Base-by-base conservation (phyloP, 2,797 vertebrate genomes). In the Gastrophryne carolinensis region DNA sequence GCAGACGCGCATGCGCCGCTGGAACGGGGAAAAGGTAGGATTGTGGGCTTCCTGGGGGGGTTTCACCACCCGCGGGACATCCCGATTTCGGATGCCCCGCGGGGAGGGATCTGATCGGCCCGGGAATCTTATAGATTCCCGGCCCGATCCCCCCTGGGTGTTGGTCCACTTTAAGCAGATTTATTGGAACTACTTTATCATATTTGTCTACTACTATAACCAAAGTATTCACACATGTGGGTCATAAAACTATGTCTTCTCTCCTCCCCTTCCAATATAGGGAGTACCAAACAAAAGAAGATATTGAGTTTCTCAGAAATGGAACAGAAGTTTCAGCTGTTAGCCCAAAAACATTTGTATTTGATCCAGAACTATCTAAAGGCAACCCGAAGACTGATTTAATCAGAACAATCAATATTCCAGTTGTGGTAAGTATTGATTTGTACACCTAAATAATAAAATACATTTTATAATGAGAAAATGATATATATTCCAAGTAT, bases 381-480 rank as follows among this genome's bases (percentile, higher is more conserved):
- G 96, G 96, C 66, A 90, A 95, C 29, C 84, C 91, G 10, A 85
- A 93, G 80, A 86, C 85, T 27, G 94, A 99, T 75, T 83, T 93
- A 70, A 92, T 98, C 74, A 91, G 96, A 82, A 98, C 96, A 0
- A 41, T 95, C 68, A 97, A 97, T 87, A 90, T 99, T 81, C 97
- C 98, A 73, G 92, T 88, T 2, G 41, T 98, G 93, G 98, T 98
- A 86, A 91, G 94, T 84, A 47, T 44, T 44, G 54, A 69, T 47
- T 9, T 10, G 0, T n/a, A n/a, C n/a, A n/a, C n/a, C n/a, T 3
- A 41, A n/a, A 41, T 17, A 17, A 6, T 17, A 17, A 6, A 1
- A 44, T 44, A 44, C 8, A 44, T 17, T 13, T 3, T 15, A 13
- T n/a, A n/a, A n/a, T n/a, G n/a, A n/a, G n/a, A n/a, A n/a, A n/a